A percentile compares a stretch with the other conserved stretches of the same genome.
Conservation (phyloP, 2,797 vertebrate species). For the Calcarius lapponicus region DNA sequence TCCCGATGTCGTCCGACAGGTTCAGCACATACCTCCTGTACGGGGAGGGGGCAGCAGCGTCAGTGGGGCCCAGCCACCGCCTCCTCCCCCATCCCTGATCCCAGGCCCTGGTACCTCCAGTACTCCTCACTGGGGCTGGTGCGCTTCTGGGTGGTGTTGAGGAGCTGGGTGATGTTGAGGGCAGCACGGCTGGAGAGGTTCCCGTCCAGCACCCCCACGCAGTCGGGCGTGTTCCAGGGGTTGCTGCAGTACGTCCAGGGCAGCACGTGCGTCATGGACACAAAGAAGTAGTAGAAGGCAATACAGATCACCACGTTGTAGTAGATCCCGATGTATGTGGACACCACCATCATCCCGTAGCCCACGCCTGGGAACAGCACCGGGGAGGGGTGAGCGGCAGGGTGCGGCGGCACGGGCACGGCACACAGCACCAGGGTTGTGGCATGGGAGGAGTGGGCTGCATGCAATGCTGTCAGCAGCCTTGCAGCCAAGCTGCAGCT, state of each 20-base stretch:
- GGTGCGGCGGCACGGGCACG: neutral
- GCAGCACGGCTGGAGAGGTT: conserved; percentile 73
- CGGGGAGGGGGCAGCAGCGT: neutral
- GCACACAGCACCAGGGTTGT: neutral
- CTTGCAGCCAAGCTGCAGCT: neutral
- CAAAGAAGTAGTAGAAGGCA: conserved; percentile 99
- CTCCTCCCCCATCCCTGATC: rapidly evolving
- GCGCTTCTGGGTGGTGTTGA: conserved; percentile 89
- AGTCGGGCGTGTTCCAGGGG: conserved; percentile 92
- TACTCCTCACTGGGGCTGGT: conserved; percentile 99
- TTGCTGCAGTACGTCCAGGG: conserved; percentile 99
- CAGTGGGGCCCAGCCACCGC: neutral
- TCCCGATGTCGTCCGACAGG: conserved; percentile 92
- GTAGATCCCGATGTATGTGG: conserved; percentile 98
- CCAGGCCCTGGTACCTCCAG: conserved; percentile 86
- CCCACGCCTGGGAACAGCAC: conserved; percentile 86
- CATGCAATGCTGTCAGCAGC: neutral
- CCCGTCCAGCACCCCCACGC: conserved; percentile 82
- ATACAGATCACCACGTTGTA: conserved; percentile 99
- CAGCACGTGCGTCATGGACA: conserved; percentile 92
- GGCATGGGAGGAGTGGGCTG: rapidly evolving
- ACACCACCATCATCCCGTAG: conserved; percentile 99
- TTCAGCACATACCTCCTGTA: conserved; percentile 90
- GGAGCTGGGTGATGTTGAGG: conserved; percentile 77
- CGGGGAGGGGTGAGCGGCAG: conserved; percentile 37